Percentiles rank a stretch among this genome's conserved stretches.
phyloP scores from a whole-genome alignment of 2,888 invertebrate species.

The Acrocyrtus sp. region DNA sequence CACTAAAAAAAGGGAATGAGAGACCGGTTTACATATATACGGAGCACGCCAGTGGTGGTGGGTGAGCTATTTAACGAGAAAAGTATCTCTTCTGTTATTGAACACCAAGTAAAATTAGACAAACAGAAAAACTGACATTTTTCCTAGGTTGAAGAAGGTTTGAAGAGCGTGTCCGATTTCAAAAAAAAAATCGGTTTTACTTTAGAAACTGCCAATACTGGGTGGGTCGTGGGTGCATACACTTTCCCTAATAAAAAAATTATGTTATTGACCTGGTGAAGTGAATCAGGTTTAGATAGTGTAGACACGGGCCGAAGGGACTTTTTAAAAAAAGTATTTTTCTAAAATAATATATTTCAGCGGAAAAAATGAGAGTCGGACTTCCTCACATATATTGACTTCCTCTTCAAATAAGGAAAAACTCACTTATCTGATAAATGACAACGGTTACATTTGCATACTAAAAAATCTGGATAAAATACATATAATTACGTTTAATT shows the following conservation, averaged over 20 bases:
- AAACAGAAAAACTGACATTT: constrained; percentile 22
- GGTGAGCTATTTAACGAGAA: too few relatives aligned
- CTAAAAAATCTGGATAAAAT: constrained; percentile 45
- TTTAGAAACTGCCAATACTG: too few relatives aligned
- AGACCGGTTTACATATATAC: too few relatives aligned
- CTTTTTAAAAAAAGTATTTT: not conserved
- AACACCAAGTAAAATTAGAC: too few relatives aligned
- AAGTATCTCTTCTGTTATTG: too few relatives aligned
- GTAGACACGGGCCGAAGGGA: too few relatives aligned
- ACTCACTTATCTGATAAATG: constrained; percentile 31
- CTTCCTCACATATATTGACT: not conserved
- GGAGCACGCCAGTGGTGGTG: too few relatives aligned
- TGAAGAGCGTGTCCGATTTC: constrained; percentile 24
- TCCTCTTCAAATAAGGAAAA: constrained; percentile 21
- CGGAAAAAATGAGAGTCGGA: constrained; percentile 12
- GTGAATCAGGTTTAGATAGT: too few relatives aligned
- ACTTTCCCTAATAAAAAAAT: too few relatives aligned
- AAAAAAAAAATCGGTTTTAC: not conserved
- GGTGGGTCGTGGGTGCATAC: too few relatives aligned
- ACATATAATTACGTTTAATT: constrained; percentile 42
- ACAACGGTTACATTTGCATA: constrained; percentile 38
- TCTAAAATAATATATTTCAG: not conserved
- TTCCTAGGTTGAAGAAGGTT: constrained; percentile 26
- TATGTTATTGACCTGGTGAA: too few relatives aligned
- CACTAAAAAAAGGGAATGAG: too few relatives aligned